These are phyloP conservation scores for Caenorhabditis elegans DNA, from an alignment of 1,140 invertebrate species.

Conservation along the genomic window DNA sequence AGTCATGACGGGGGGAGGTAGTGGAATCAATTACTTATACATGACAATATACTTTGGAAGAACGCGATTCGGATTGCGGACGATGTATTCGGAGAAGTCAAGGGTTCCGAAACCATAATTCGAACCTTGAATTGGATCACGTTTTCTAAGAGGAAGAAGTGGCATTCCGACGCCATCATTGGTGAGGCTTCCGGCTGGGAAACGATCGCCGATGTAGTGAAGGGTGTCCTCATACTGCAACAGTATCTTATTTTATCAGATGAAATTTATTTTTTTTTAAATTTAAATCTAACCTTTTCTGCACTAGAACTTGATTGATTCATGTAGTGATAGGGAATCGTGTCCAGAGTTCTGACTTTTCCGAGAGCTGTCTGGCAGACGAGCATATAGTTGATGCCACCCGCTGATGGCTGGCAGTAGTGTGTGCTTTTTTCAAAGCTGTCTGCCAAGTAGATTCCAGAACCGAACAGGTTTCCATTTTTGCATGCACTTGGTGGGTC, in stretches of 20 bases:
- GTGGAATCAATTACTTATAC: conserved; percentile 21
- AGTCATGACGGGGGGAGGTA: too few species aligned
- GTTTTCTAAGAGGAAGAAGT: background rate
- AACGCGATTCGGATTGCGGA: conserved; percentile 18
- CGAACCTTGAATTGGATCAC: background rate
- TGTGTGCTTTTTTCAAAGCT: conserved; percentile 47
- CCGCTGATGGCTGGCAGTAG: conserved; percentile 43
- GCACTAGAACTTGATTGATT: background rate
- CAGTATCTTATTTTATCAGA: too few species aligned
- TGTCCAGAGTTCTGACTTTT: background rate
- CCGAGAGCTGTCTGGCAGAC: conserved; percentile 45
- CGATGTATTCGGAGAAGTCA: conserved; percentile 36
- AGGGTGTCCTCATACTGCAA: background rate
- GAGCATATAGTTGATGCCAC: conserved; percentile 47
- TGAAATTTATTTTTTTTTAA: background rate
- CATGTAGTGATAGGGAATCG: background rate
- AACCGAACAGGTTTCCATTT: conserved; percentile 46
- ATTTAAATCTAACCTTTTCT: background rate
- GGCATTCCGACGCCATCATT: background rate
- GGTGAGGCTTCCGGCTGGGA: background rate
- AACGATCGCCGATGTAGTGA: conserved; percentile 4
- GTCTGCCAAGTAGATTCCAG: conserved; percentile 53
- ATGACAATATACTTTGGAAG: conserved; percentile 38
- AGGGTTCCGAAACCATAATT: background rate
- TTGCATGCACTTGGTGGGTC: conserved; percentile 38